These are phyloP conservation scores for Erpobdella octoculata DNA, from an alignment of 2,888 invertebrate species.

Conservation along the genomic window DNA sequence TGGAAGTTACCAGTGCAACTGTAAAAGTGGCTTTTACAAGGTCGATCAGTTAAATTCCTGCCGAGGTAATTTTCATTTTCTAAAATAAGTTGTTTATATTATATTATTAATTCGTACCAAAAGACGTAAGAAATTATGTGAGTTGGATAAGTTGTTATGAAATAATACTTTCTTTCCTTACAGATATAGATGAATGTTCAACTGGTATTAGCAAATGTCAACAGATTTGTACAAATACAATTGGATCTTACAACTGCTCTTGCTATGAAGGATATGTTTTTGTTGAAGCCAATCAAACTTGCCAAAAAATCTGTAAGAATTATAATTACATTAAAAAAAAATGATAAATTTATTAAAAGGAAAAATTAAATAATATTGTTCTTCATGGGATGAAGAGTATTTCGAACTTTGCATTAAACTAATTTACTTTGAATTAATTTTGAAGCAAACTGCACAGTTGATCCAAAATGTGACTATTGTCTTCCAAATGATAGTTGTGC, in stretches of 20 bases:
- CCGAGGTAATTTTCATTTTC: not conserved
- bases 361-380: no score
- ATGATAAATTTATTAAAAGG: no score
- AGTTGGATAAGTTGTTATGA: no score
- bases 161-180: no score
- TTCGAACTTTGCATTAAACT: no score
- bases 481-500: not conserved
- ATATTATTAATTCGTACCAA: no score
- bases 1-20: not conserved
- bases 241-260: slow-evolving; percentile 22
- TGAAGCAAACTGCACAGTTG: not conserved
- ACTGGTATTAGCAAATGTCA: slow-evolving; percentile 1
- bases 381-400: no score
- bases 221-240: slow-evolving; percentile 19
- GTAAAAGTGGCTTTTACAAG: not conserved
- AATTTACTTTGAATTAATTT: no score
- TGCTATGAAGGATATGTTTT: slow-evolving; percentile 20
- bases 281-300: no score
- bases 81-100: not conserved
- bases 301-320: no score
- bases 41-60: not conserved
- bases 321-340: no score
- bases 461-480: not conserved
- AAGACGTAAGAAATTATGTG: no score
- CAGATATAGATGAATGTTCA: slow-evolving; percentile 28